phyloP scores from a whole-genome alignment of 2,888 invertebrate species.

The Tanypteryx hageni region DNA sequence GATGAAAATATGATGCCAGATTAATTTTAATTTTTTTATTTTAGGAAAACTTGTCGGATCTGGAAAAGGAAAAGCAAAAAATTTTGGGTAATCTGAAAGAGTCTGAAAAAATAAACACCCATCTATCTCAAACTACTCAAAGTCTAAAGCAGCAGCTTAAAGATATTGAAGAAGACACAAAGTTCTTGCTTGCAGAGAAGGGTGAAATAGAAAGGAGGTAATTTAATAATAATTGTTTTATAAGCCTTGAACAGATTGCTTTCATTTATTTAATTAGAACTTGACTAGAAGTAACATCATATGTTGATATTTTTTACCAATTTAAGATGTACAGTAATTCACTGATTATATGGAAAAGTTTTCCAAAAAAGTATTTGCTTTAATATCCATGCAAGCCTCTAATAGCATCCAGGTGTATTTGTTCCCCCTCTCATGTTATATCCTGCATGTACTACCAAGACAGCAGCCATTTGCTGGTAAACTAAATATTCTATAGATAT shows the following conservation, averaged over 20 bases:
- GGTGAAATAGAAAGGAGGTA: slow-evolving; percentile 68
- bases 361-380: too few relatives aligned
- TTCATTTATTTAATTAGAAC: background rate
- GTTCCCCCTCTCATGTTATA: too few relatives aligned
- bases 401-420: too few relatives aligned
- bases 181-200: slow-evolving; percentile 66
- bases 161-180: slow-evolving; percentile 67
- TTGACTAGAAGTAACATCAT: background rate
- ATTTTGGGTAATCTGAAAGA: slow-evolving; percentile 66
- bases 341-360: too few relatives aligned
- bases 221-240: background rate
- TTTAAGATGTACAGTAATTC: too few relatives aligned
- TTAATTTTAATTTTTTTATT: background rate
- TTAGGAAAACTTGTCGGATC: slow-evolving; percentile 66
- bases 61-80: slow-evolving; percentile 67
- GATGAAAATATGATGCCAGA: too few relatives aligned
- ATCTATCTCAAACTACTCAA: slow-evolving; percentile 57
- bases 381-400: too few relatives aligned
- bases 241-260: background rate
- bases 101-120: slow-evolving; percentile 65
- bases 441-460: too few relatives aligned
- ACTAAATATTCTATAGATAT: too few relatives aligned
- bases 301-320: too few relatives aligned
- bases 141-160: slow-evolving; percentile 67
- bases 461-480: too few relatives aligned